These are phyloP conservation scores for Apodemus agrarius DNA, from an alignment of 2,797 vertebrate genomes.

Conservation along the genomic window DNA sequence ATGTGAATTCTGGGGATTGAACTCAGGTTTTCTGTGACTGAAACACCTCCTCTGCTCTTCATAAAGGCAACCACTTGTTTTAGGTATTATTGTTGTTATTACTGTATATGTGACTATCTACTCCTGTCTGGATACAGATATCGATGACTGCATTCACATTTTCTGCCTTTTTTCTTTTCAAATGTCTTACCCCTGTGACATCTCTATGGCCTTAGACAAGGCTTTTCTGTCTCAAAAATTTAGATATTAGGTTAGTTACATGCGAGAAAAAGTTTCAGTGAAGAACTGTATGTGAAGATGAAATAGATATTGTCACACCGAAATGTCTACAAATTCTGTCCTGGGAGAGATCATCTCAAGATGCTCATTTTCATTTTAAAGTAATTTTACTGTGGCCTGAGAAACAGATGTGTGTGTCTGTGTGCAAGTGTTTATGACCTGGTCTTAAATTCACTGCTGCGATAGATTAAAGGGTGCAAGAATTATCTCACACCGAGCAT, in stretches of 20 bases:
- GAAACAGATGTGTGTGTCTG: background rate
- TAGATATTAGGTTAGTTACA: slow-evolving; percentile 23
- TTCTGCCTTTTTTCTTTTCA: background rate
- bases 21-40: background rate
- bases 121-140: background rate
- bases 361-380: slow-evolving; percentile 12
- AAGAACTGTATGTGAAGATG: background rate
- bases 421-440: background rate
- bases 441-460: slow-evolving; percentile 18
- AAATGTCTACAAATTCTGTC: background rate
- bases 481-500: slow-evolving; percentile 41
- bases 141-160: background rate
- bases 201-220: background rate
- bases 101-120: background rate
- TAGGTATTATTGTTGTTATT: no score
- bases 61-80: no score
- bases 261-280: background rate
- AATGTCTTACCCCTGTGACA: background rate
- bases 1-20: background rate
- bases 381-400: background rate
- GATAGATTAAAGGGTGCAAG: background rate
- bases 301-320: background rate
- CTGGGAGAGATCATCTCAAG: background rate
- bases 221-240: background rate
- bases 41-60: background rate